Evolutionary conservation across 2,113 vertebrate species (phyloP).

Genomic region (Oreochromis spilurus): DNA sequence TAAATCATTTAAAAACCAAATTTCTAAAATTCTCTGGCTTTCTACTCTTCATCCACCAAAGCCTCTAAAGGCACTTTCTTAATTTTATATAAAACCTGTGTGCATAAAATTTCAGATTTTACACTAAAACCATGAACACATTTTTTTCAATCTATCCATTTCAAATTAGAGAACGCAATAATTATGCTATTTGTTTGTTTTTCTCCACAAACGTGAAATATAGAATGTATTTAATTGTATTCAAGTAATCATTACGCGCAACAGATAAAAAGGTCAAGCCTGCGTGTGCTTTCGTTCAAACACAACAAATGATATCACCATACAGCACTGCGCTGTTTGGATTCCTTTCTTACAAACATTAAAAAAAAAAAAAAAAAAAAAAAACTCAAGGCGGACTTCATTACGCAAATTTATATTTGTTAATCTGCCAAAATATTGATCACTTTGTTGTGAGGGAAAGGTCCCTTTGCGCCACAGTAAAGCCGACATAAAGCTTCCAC

Average conservation of each 20-base stretch:
- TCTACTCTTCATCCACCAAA: background rate
- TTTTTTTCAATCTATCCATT: background rate
- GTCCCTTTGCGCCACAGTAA: background rate
- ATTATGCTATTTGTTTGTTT: background rate
- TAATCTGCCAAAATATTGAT: slow-evolving; percentile 5
- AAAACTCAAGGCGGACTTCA: accelerated
- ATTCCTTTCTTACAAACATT: background rate
- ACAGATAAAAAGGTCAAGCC: background rate
- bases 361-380: background rate
- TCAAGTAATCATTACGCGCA: background rate
- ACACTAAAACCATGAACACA: background rate
- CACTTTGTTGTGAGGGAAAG: background rate
- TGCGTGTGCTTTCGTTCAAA: background rate
- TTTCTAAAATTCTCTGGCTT: background rate
- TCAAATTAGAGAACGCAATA: background rate
- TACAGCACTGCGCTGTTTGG: background rate
- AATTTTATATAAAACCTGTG: background rate
- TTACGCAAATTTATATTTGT: background rate
- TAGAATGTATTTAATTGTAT: background rate
- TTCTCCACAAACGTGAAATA: background rate
- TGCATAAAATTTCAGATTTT: background rate
- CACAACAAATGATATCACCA: background rate
- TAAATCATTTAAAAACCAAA: background rate
- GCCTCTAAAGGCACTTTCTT: background rate
- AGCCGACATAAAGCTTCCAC: slow-evolving; percentile 14